These are phyloP conservation scores for Jacana jacana DNA, from an alignment of 2,113 vertebrate genomes.

Conservation along the genomic window DNA sequence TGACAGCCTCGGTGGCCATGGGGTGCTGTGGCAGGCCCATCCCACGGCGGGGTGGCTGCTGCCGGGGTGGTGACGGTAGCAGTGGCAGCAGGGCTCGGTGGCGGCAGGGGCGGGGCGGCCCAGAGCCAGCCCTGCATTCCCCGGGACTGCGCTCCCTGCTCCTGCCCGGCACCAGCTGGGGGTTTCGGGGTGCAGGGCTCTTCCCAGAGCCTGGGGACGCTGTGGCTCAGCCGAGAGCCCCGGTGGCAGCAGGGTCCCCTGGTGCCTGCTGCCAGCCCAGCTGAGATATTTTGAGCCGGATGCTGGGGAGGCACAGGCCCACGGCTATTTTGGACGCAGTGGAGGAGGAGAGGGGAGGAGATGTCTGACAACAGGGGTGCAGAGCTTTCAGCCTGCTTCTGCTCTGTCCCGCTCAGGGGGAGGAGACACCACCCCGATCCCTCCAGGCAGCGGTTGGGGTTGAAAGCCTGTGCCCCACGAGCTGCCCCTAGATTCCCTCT, in stretches of 20 bases:
- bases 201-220: neutral
- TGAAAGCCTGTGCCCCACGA: neutral
- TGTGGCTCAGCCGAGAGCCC: neutral
- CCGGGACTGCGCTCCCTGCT: accelerated
- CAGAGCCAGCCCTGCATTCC: accelerated
- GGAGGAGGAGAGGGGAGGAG: neutral
- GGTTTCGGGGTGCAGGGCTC: accelerated
- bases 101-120: neutral
- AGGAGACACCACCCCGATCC: neutral
- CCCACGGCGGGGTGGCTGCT: accelerated
- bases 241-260: neutral
- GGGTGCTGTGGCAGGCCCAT: neutral
- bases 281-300: neutral
- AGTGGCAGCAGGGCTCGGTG: neutral
- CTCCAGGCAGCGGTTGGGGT: too few relatives aligned
- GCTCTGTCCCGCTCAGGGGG: neutral
- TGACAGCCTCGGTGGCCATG: neutral
- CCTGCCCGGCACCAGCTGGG: accelerated
- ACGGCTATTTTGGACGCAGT: neutral
- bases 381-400: neutral
- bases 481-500: neutral
- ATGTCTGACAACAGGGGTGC: too few relatives aligned
- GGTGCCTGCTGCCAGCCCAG: neutral
- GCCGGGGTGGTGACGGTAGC: neutral
- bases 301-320: neutral